Conservation (phyloP, 1,140 invertebrate genomes). For the Coenobita brevimanus region DNA sequence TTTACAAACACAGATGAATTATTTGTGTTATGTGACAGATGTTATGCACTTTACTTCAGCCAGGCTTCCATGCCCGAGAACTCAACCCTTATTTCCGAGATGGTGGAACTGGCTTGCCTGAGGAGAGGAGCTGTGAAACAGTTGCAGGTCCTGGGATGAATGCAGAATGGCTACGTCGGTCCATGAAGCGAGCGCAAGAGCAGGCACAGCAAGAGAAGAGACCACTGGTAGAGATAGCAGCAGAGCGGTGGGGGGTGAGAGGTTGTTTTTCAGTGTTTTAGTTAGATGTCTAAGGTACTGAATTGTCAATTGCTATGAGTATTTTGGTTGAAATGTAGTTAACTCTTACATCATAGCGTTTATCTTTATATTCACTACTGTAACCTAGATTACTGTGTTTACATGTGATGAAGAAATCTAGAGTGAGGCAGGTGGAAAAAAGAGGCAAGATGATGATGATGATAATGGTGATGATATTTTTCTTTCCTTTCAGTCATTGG, state of each 20-base stretch:
- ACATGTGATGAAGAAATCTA: no score
- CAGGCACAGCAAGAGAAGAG: conserved; percentile 77
- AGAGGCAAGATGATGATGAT: no score
- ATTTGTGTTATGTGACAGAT: no score
- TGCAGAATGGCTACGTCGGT: conserved; percentile 77
- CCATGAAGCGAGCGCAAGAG: conserved; percentile 77
- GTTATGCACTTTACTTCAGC: no score
- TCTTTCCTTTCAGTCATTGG: conserved; percentile 61
- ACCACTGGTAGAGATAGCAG: conserved; percentile 78
- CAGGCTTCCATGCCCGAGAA: conserved; percentile 83
- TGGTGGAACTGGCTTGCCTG: conserved; percentile 87
- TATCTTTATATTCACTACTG: no score
- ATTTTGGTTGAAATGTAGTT: not conserved
- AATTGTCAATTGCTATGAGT: not conserved
- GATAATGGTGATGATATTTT: not conserved
- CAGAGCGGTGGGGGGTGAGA: conserved; percentile 78
- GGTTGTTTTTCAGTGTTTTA: not conserved
- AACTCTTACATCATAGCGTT: no score
- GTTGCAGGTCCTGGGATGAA: conserved; percentile 73
- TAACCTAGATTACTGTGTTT: no score
- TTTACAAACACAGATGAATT: no score
- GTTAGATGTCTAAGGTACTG: not conserved
- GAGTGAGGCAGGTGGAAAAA: no score
- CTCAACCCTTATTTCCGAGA: conserved; percentile 95
- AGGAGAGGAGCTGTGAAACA: not conserved